Conservation (phyloP, 1,140 invertebrate species). For the Ips typographus region DNA sequence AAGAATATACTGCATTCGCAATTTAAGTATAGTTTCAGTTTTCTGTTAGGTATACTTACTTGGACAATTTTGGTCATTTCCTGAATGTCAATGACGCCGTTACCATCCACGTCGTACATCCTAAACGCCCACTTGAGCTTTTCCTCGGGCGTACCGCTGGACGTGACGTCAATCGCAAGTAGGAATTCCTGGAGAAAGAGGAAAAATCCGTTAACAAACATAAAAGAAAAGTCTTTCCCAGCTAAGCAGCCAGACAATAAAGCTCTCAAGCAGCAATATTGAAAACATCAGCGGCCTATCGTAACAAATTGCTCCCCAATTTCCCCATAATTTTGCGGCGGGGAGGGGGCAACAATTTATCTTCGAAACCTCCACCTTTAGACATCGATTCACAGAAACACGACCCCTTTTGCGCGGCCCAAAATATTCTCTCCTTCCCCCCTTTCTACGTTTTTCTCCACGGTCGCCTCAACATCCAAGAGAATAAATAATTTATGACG, state of each 20-base stretch:
- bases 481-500: slow-evolving; percentile 28
- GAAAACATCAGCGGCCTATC: no score
- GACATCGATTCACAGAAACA: slow-evolving; percentile 9
- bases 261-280: no score
- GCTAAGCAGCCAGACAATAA: neutral
- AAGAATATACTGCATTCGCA: neutral
- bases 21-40: neutral
- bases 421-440: neutral
- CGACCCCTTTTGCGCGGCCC: neutral
- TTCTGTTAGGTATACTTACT: slow-evolving; percentile 56
- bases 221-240: neutral
- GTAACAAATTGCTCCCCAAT: neutral
- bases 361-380: neutral
- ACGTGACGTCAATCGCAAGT: slow-evolving; percentile 97
- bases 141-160: slow-evolving; percentile 95
- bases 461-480: slow-evolving; percentile 13
- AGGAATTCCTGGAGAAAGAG: slow-evolving; percentile 81
- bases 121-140: slow-evolving; percentile 99
- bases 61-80: slow-evolving; percentile 94
- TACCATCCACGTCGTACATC: slow-evolving; percentile 99
- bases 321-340: neutral
- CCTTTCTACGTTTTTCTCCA: slow-evolving; percentile 1
- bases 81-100: slow-evolving; percentile 97
- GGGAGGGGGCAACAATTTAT: neutral
- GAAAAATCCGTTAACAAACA: neutral